Conservation (phyloP, 2,888 invertebrate genomes). For the Tupiocoris notatus region DNA sequence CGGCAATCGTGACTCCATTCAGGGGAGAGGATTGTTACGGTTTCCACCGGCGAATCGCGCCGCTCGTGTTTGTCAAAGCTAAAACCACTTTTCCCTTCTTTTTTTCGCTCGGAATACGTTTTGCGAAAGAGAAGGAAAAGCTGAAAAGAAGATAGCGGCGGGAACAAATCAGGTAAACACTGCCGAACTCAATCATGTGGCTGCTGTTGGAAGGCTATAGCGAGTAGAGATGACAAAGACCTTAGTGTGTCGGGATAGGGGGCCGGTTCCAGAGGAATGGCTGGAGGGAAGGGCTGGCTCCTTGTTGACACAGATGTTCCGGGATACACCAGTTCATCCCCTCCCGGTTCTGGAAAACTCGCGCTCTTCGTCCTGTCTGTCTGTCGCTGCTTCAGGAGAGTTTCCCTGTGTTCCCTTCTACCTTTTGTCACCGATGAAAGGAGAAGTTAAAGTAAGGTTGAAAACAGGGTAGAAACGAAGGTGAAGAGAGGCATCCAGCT, state of each 20-base stretch:
- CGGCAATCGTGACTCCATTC: not conserved
- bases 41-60: not conserved
- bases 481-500: slow-evolving; percentile 4
- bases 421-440: slow-evolving; percentile 42
- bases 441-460: slow-evolving; percentile 20
- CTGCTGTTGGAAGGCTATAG: slow-evolving; percentile 12
- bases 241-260: not conserved
- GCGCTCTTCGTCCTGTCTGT: not conserved
- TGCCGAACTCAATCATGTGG: slow-evolving; percentile 34
- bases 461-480: not conserved
- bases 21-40: not conserved
- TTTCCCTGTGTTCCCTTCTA: slow-evolving; percentile 2
- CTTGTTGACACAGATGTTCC: slow-evolving; percentile 40
- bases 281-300: slow-evolving; percentile 2
- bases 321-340: slow-evolving; percentile 5
- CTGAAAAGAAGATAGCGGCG: slow-evolving; percentile 1
- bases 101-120: not conserved
- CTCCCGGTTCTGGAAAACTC: slow-evolving; percentile 5
- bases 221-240: not conserved
- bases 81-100: slow-evolving; percentile 6
- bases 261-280: not conserved
- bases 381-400: not conserved
- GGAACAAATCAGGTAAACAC: slow-evolving; percentile 40
- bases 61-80: slow-evolving; percentile 6
- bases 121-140: not conserved